phyloP scores from a whole-genome alignment of 2,797 vertebrate species.

The Darevskia mixta region DNA sequence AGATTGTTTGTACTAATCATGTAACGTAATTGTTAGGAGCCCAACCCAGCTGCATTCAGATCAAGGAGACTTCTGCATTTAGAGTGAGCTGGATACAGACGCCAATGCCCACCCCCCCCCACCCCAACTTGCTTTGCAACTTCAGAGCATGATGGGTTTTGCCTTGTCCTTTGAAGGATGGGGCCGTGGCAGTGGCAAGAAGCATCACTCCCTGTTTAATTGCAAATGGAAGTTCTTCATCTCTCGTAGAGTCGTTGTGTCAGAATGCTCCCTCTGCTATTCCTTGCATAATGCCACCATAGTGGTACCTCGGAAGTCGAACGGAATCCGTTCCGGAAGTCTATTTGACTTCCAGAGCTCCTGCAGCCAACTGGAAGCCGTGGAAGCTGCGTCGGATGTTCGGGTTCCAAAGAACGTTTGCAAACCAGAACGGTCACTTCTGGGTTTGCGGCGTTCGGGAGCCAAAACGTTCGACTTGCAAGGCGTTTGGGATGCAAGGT shows the following conservation, averaged over 20 bases:
- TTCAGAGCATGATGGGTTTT: not conserved
- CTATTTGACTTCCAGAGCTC: no score
- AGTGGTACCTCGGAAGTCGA: no score
- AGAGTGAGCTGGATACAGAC: not conserved
- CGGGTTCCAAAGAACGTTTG: no score
- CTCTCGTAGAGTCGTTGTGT: conserved; percentile 2
- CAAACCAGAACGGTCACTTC: no score
- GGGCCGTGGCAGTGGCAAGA: not conserved
- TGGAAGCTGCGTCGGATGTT: rapidly evolving
- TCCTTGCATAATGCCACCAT: not conserved
- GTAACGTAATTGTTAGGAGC: not conserved
- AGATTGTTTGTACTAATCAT: not conserved
- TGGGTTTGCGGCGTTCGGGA: no score
- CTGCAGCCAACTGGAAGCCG: no score
- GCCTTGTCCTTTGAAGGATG: not conserved
- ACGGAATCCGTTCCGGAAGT: not conserved
- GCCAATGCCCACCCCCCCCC: not conserved
- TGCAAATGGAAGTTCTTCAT: not conserved
- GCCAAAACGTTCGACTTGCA: no score
- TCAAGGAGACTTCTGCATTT: not conserved
- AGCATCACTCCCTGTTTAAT: not conserved
- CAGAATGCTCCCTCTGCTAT: not conserved
- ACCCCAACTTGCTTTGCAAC: conserved; percentile 9
- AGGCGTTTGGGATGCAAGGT: no score
- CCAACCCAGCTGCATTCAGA: not conserved